phyloP scores from a whole-genome alignment of 2,113 vertebrate species.

The Ardeotis arabs region DNA sequence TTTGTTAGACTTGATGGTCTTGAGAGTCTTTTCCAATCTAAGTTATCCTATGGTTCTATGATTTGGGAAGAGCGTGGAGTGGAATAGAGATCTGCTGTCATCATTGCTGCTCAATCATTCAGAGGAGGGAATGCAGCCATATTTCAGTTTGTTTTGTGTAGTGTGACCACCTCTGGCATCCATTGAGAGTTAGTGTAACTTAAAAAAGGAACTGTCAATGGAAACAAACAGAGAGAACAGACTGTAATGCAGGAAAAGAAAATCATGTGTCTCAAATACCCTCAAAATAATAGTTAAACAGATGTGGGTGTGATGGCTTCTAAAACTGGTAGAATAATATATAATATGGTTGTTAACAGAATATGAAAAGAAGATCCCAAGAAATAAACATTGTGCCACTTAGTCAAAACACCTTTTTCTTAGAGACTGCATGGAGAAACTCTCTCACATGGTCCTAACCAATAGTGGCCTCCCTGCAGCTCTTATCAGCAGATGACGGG shows the following conservation, averaged over 20 bases:
- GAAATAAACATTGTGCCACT: background rate
- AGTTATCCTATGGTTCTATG: background rate
- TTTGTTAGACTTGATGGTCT: background rate
- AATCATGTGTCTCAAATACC: background rate
- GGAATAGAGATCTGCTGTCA: background rate
- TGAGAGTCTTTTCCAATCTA: background rate
- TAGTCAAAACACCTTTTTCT: background rate
- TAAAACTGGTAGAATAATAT: background rate
- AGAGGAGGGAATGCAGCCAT: background rate
- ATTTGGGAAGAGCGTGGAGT: background rate
- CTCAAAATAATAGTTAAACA: background rate
- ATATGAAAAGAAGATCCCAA: background rate
- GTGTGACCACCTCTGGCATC: background rate
- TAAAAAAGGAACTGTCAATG: background rate
- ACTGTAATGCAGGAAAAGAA: background rate
- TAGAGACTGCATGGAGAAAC: background rate
- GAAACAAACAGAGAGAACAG: background rate
- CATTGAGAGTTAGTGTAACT: background rate
- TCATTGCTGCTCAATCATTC: background rate
- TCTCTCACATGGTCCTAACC: background rate
- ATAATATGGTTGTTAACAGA: background rate
- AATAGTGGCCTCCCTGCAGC: background rate
- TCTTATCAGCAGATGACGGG: background rate
- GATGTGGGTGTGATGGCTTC: background rate
- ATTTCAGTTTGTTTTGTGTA: background rate